These are phyloP conservation scores for Shargacucullia verbasci DNA, from an alignment of 2,888 invertebrate genomes.

Conservation along the genomic window DNA sequence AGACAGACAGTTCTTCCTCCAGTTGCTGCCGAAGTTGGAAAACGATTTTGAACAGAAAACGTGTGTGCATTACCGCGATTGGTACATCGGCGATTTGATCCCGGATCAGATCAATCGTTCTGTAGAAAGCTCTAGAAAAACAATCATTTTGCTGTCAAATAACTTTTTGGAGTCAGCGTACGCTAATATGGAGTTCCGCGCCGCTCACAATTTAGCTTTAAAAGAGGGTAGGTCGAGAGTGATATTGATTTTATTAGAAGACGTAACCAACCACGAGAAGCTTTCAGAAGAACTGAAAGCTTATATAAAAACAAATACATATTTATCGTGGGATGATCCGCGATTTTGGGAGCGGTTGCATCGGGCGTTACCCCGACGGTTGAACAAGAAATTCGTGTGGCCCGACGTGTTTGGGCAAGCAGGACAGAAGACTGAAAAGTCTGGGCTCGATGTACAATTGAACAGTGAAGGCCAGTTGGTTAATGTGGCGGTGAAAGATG, in stretches of 20 bases:
- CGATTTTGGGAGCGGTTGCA: constrained; percentile 94
- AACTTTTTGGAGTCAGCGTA: constrained; percentile 78
- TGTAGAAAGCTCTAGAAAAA: constrained; percentile 33
- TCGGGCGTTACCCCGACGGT: constrained; percentile 89
- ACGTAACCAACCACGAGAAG: constrained; percentile 84
- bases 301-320: constrained; percentile 93
- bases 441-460: constrained; percentile 36
- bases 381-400: constrained; percentile 32
- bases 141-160: constrained; percentile 53
- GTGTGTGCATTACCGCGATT: constrained; percentile 36
- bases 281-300: constrained; percentile 82
- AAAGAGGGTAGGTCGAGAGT: constrained; percentile 90
- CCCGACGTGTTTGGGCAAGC: constrained; percentile 19
- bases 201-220: constrained; percentile 81
- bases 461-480: constrained; percentile 39
- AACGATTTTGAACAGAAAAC: constrained; percentile 36
- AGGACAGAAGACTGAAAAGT: too few relatives aligned
- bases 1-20: constrained; percentile 11
- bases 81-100: constrained; percentile 36
- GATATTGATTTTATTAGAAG: constrained; percentile 90
- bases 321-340: constrained; percentile 94
- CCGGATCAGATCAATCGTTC: constrained; percentile 35
- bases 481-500: constrained; percentile 19
- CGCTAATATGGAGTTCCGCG: constrained; percentile 91
- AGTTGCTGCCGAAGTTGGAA: constrained; percentile 33